Evolutionary conservation across 2,888 invertebrate species (phyloP).

Genomic region (Anticlea derivata): DNA sequence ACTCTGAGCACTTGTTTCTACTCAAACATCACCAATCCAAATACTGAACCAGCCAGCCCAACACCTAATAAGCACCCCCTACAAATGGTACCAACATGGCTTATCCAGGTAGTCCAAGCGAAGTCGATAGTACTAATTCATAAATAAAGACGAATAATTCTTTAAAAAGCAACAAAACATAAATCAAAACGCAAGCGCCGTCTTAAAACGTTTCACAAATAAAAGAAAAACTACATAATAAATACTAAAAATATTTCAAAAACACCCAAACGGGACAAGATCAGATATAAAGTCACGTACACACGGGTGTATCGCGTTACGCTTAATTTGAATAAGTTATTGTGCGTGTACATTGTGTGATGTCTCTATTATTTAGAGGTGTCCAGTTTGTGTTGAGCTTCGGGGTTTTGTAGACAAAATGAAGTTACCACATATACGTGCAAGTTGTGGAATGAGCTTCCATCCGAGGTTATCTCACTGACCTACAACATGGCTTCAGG

Average conservation of each 20-base stretch:
- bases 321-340: conserved; percentile 76
- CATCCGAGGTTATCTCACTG: no score
- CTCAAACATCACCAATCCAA: no score
- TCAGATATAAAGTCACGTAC: conserved; percentile 61
- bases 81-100: no score
- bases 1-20: no score
- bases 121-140: no score
- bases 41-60: no score
- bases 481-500: no score
- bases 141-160: conserved; percentile 35
- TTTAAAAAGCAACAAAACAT: conserved; percentile 47
- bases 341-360: conserved; percentile 53
- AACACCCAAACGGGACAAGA: conserved; percentile 37
- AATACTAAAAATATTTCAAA: conserved; percentile 16
- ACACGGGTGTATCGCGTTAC: conserved; percentile 65
- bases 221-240: no score
- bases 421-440: no score
- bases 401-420: not conserved
- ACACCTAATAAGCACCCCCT: no score
- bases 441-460: no score
- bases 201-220: conserved; percentile 21
- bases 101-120: no score
- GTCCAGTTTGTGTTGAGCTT: conserved; percentile 39
- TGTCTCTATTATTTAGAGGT: conserved; percentile 70
- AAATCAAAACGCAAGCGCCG: conserved; percentile 51